A percentile compares a stretch with the other conserved stretches of the same genome.
Evolutionary conservation across 2,113 vertebrate genomes (phyloP).

Genomic region (Monarcha castaneiventris): DNA sequence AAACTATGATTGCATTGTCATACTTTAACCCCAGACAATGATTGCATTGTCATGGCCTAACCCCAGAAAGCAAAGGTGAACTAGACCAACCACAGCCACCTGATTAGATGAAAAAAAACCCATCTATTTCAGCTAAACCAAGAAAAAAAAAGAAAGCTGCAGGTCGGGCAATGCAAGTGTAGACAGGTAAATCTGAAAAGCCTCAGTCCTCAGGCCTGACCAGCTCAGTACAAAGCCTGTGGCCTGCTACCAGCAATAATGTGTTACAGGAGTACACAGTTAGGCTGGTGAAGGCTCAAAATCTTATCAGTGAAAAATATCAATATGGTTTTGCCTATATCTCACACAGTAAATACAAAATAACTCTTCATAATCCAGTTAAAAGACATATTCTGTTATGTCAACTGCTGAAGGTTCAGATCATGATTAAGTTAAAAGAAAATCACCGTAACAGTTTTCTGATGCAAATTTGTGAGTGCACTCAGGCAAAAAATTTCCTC

Average conservation of each 20-base stretch:
- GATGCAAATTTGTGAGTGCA: background rate
- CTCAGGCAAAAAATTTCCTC: background rate
- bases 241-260: background rate
- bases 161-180: background rate
- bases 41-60: background rate
- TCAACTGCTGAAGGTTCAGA: background rate
- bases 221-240: background rate
- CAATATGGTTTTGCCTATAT: accelerated
- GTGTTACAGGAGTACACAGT: accelerated
- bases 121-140: background rate
- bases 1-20: background rate
- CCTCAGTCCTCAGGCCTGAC: background rate
- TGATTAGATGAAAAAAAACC: background rate
- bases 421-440: background rate
- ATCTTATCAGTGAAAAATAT: background rate
- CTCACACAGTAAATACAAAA: background rate
- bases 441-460: background rate
- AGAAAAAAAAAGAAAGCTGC: background rate
- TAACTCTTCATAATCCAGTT: background rate
- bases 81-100: background rate
- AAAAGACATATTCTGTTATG: background rate
- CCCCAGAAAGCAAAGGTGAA: background rate
- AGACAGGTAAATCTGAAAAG: background rate
- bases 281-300: background rate
- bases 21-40: background rate